Conservation (phyloP, 2,113 vertebrate genomes). For the Prietella phreatophila region DNA sequence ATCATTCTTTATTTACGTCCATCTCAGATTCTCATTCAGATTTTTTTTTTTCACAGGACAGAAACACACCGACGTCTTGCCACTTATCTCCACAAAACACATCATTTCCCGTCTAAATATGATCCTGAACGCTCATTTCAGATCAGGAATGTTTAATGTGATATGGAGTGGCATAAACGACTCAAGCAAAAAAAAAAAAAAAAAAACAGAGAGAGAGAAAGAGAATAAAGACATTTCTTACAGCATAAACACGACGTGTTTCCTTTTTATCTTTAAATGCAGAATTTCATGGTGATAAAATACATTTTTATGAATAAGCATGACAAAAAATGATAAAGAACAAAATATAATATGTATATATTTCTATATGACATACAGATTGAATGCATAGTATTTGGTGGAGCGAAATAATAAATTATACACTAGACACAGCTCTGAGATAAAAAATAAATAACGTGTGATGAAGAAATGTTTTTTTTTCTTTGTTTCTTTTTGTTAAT, state of each 20-base stretch:
- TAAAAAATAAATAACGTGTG: constrained; percentile 76
- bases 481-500: constrained; percentile 9
- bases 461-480: constrained; percentile 62
- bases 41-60: constrained; percentile 35
- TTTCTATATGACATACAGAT: constrained; percentile 72
- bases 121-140: background rate
- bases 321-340: constrained; percentile 49
- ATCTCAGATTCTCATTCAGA: constrained; percentile 42
- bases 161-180: background rate
- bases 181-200: background rate
- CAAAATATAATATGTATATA: constrained; percentile 59
- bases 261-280: constrained; percentile 16
- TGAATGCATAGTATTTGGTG: constrained; percentile 78
- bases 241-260: constrained; percentile 19
- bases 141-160: background rate
- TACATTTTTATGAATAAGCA: constrained; percentile 20
- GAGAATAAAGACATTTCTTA: constrained; percentile 22
- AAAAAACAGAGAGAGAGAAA: background rate
- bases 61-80: constrained; percentile 23
- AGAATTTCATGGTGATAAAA: constrained; percentile 19
- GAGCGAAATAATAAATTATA: constrained; percentile 77
- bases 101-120: background rate
- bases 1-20: constrained; percentile 76
- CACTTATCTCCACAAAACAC: constrained; percentile 13
- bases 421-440: constrained; percentile 73